These are phyloP conservation scores for Mesocricetus auratus DNA, from an alignment of 2,113 vertebrate species.

Conservation along the genomic window DNA sequence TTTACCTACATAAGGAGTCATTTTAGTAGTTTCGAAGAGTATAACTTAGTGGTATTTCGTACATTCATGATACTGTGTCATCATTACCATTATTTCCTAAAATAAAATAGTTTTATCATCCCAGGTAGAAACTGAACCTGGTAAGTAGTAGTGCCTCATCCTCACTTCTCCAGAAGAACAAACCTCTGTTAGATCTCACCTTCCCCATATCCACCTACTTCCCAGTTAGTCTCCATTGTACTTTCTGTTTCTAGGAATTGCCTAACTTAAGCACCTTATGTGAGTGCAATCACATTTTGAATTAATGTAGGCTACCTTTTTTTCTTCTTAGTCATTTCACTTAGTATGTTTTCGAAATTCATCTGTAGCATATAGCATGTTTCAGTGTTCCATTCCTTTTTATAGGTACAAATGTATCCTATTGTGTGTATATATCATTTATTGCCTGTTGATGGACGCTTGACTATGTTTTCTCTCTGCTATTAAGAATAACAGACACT, in stretches of 20 bases:
- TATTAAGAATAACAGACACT: neutral
- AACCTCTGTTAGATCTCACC: neutral
- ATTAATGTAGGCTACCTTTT: neutral
- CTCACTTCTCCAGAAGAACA: neutral
- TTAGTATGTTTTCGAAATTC: neutral
- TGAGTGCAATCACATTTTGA: neutral
- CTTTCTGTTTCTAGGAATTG: neutral
- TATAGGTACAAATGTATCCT: neutral
- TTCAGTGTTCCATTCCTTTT: neutral
- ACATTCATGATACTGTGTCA: neutral
- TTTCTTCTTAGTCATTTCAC: constrained; percentile 14
- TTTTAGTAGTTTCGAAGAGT: neutral
- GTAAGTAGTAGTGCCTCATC: neutral
- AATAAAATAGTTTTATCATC: neutral
- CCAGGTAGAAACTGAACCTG: neutral
- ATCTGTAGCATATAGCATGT: neutral
- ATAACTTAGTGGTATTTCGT: neutral
- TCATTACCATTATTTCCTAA: neutral
- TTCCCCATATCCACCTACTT: no score
- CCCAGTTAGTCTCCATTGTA: neutral
- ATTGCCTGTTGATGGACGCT: neutral
- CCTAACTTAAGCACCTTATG: neutral
- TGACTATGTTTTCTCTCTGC: neutral
- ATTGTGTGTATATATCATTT: neutral
- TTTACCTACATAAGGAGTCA: neutral